Evolutionary conservation across 2,113 vertebrate species (phyloP).

Genomic region (Saguinus imperator): DNA sequence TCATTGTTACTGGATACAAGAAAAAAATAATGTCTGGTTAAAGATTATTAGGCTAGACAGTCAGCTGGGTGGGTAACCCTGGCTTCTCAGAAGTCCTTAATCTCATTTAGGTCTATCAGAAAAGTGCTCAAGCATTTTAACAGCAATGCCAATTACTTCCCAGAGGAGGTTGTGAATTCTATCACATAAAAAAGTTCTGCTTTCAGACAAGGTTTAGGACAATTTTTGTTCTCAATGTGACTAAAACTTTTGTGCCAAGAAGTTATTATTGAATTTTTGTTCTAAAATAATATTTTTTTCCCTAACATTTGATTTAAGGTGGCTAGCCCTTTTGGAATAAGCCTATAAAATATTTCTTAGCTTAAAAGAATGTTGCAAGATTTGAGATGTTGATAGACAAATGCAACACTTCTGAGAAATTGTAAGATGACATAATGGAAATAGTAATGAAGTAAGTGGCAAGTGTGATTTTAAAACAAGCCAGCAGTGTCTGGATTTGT

Average conservation of each 20-base stretch:
- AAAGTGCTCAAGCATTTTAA: constrained; percentile 59
- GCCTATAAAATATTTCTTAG: constrained; percentile 9
- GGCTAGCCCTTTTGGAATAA: constrained; percentile 30
- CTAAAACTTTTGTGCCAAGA: constrained; percentile 44
- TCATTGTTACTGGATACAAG: constrained; percentile 62
- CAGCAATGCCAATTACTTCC: constrained; percentile 51
- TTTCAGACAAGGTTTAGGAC: not conserved
- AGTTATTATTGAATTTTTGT: constrained; percentile 1
- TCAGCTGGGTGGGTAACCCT: constrained; percentile 53
- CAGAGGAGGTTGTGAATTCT: constrained; percentile 45
- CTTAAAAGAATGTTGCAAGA: constrained; percentile 11
- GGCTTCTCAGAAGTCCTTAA: constrained; percentile 64
- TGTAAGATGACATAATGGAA: not conserved
- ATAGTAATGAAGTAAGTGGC: not conserved
- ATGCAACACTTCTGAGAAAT: not conserved
- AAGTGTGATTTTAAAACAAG: not conserved
- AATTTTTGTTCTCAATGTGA: constrained; percentile 46
- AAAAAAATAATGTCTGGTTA: constrained; percentile 68
- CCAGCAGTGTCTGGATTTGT: not conserved
- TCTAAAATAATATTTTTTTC: constrained; percentile 46
- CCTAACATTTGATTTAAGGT: constrained; percentile 52
- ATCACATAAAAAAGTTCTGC: constrained; percentile 39
- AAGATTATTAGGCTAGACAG: constrained; percentile 55
- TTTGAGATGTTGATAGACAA: constrained; percentile 8
- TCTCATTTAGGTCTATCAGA: constrained; percentile 66